Evolutionary conservation across 2,888 invertebrate genomes (phyloP), one percentile per base, ranked within the genome.

Genomic region (Myopa testacea): DNA sequence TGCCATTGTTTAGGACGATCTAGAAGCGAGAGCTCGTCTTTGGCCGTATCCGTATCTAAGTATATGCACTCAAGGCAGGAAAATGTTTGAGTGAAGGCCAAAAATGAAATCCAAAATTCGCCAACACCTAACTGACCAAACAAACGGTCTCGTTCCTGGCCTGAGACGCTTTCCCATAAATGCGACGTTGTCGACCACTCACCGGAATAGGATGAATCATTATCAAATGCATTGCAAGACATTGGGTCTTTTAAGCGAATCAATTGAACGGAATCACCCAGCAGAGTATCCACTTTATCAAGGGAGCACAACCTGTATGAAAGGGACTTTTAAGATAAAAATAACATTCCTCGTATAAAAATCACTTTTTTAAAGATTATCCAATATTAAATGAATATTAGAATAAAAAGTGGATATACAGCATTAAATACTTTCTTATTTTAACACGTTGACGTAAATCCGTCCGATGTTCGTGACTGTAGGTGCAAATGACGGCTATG

Each of bases 21-120:
- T 81, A 93, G 92, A 60, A 97, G 90, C 26, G 94, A 94, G 0
- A 94, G 93, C 86, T 97, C 97, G 82, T 96, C 95, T 84, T 94
- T 91, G 82, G 95, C 94, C 4, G 96, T 96, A 85, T 97, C 96
- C 40, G 93, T 93, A 86, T 96, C 97, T 81, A 97, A 90, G 87
- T 97, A 96, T 3, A 96, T 94, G 45, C 95, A 93, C 90, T 97
- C 96, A 82, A 97, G 89, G 82, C 94, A 93, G 4, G 94, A 93
- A 88, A 96, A 97, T 0, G 94, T 93, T 84, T 94, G 93, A 77
- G 94, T 92, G 85, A 97, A 95, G 85, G 96, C 96, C 14, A 93
- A 90, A 86, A 94, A 95, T 0, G 95, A 92, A 91, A 97, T 95
- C 93, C 95, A 95, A 87, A 95, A 95, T 85, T 95, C 95, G 76